Conservation (phyloP, 2,113 vertebrate species). For the Speoplatyrhinus poulsoni region DNA sequence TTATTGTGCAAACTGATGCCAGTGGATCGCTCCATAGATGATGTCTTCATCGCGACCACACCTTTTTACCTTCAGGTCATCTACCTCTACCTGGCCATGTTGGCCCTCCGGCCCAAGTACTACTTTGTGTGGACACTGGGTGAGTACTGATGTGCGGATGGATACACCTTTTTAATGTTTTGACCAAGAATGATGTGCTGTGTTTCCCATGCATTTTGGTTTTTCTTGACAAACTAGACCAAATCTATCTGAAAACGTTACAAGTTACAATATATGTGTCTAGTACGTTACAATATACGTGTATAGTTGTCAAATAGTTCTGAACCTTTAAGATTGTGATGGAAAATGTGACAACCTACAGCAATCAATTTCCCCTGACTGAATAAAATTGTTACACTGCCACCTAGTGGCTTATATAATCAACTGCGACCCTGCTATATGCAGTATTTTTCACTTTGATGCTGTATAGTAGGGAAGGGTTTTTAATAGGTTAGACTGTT, state of each 20-base stretch:
- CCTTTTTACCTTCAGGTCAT: slow-evolving; percentile 83
- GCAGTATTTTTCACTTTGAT: no score
- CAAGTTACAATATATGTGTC: no score
- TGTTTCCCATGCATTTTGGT: no score
- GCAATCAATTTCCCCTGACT: not conserved
- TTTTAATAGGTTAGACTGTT: no score
- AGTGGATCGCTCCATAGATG: slow-evolving; percentile 86
- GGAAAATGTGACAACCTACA: not conserved
- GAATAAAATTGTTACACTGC: slow-evolving; percentile 39
- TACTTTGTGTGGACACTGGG: slow-evolving; percentile 98
- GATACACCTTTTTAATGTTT: no score
- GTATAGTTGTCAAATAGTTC: no score
- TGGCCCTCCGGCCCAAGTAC: slow-evolving; percentile 95
- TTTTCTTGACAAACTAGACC: no score
- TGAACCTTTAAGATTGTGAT: not conserved
- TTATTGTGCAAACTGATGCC: slow-evolving; percentile 83
- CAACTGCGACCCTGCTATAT: slow-evolving; percentile 4
- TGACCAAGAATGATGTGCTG: no score
- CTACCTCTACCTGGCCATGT: slow-evolving; percentile 91
- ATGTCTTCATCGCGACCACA: slow-evolving; percentile 81
- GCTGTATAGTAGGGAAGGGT: no score
- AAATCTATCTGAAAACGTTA: no score
- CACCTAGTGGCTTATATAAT: slow-evolving; percentile 64
- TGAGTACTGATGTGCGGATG: slow-evolving; percentile 69
- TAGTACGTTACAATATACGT: no score